Evolutionary conservation across 2,888 invertebrate genomes (phyloP).

Genomic region (Stenodera caucasica): DNA sequence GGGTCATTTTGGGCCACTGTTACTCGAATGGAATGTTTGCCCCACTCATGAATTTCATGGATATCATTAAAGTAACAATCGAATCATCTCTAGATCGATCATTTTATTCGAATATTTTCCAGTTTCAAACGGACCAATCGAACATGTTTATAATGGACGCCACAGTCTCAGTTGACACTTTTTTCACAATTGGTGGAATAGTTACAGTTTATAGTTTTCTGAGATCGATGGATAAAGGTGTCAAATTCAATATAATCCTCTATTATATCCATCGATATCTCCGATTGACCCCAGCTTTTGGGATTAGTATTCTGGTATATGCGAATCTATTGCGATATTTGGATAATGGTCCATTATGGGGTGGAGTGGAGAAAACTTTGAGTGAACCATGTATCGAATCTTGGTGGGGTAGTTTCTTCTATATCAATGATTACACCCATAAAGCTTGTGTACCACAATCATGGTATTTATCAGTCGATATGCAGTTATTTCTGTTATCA

Average conservation of each 20-base stretch:
- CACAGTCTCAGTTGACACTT: conserved; percentile 63
- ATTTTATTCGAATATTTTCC: no score
- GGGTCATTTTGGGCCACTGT: conserved; percentile 52
- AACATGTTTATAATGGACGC: conserved; percentile 49
- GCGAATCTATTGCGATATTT: conserved; percentile 9
- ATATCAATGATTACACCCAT: not conserved
- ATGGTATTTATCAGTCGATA: conserved; percentile 14
- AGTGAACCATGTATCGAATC: not conserved
- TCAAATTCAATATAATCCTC: conserved; percentile 45
- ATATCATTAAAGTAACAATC: not conserved
- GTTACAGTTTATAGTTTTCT: conserved; percentile 56
- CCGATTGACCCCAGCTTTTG: conserved; percentile 47
- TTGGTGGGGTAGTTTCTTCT: conserved; percentile 16
- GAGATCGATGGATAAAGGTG: conserved; percentile 41
- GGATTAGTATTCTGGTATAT: conserved; percentile 13
- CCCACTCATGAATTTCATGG: not conserved
- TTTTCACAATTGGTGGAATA: conserved; percentile 64
- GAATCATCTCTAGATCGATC: no score
- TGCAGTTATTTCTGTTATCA: conserved; percentile 19
- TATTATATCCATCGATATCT: conserved; percentile 22
- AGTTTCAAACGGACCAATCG: conserved; percentile 45
- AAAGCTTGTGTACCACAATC: not conserved
- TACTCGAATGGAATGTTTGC: not conserved
- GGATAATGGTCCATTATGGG: conserved; percentile 17
- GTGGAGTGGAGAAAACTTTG: not conserved